Percentiles rank a stretch among this genome's conserved stretches.
These are phyloP conservation scores for Megalopta genalis DNA, from an alignment of 1,140 invertebrate species.

Conservation along the genomic window DNA sequence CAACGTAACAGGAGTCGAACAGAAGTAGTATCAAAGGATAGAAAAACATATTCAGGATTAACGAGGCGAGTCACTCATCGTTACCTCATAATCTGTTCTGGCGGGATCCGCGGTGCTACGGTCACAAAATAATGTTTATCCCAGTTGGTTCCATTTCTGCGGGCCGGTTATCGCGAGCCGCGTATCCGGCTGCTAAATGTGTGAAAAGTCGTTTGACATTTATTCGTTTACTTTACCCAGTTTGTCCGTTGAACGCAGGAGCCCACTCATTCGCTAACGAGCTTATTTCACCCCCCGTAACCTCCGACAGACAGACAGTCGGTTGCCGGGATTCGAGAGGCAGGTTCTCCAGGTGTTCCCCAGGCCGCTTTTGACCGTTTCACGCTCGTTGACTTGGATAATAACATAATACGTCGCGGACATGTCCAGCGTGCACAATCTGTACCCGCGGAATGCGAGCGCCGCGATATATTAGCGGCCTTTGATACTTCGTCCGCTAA, in stretches of 20 bases:
- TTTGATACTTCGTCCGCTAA: conserved; percentile 68
- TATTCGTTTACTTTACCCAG: conserved; percentile 53
- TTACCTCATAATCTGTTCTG: not conserved
- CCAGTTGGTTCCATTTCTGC: not conserved
- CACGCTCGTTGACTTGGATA: conserved; percentile 70
- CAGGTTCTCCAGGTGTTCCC: conserved; percentile 51
- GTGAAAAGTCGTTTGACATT: conserved; percentile 63
- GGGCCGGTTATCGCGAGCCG: conserved; percentile 46
- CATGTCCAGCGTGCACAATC: conserved; percentile 63
- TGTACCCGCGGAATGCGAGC: conserved; percentile 62
- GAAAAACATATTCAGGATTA: not conserved
- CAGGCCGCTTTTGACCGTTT: conserved; percentile 69
- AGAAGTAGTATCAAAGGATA: not conserved
- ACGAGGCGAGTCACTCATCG: not conserved
- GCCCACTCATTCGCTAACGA: conserved; percentile 52
- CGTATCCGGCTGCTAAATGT: conserved; percentile 45
- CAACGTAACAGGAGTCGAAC: too few species aligned
- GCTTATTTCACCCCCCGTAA: conserved; percentile 39
- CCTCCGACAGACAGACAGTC: not conserved
- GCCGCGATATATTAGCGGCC: conserved; percentile 63
- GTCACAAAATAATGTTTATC: not conserved
- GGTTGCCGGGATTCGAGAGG: conserved; percentile 47
- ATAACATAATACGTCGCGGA: conserved; percentile 70
- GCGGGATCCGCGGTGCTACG: too few species aligned
- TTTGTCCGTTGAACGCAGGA: conserved; percentile 42